Evolutionary conservation across 2,888 invertebrate species (phyloP).

Genomic region (Dyspetes luteomarginatus): DNA sequence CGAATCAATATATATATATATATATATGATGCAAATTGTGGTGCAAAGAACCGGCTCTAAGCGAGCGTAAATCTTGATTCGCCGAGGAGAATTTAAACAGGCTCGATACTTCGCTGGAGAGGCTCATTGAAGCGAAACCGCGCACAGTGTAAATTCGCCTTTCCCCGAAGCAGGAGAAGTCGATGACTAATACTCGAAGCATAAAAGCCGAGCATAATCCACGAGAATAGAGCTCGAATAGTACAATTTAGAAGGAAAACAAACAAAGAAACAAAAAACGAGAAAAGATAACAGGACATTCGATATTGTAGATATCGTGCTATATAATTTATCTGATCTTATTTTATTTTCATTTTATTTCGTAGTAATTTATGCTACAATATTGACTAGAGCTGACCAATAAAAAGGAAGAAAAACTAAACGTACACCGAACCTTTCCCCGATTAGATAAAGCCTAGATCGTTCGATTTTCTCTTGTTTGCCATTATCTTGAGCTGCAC

Average conservation of each 20-base stretch:
- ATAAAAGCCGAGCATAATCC: constrained; percentile 38
- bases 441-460: background rate
- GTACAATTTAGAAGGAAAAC: background rate
- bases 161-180: constrained; percentile 69
- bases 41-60: background rate
- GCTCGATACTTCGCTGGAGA: constrained; percentile 24
- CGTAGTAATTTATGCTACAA: background rate
- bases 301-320: background rate
- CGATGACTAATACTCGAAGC: constrained; percentile 70
- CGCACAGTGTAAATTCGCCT: constrained; percentile 64
- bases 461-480: background rate
- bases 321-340: background rate
- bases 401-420: background rate
- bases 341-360: background rate
- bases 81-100: constrained; percentile 45
- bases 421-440: background rate
- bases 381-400: background rate
- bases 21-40: background rate
- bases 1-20: background rate
- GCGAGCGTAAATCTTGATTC: constrained; percentile 36
- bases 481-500: background rate
- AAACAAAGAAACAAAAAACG: background rate
- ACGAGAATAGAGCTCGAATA: constrained; percentile 19
- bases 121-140: constrained; percentile 58
- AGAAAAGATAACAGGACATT: background rate